Conservation (phyloP, 2,888 invertebrate species). For the Xestoiulus laeticollis region DNA sequence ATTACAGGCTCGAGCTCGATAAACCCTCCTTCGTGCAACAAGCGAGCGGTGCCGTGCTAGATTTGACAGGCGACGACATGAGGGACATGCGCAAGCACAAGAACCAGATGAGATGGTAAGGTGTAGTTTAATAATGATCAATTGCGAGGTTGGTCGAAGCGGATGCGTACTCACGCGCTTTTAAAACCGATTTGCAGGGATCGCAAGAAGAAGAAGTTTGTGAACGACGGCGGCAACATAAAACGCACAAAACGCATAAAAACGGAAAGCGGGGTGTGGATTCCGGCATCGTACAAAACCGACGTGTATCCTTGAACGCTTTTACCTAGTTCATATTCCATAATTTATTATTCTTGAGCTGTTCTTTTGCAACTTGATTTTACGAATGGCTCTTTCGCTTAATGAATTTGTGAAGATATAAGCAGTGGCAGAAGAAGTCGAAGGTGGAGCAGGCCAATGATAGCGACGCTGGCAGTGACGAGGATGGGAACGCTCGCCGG, state of each 20-base stretch:
- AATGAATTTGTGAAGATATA: slow-evolving; percentile 53
- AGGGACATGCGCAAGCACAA: slow-evolving; percentile 71
- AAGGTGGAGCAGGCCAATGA: slow-evolving; percentile 73
- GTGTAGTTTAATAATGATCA: too few species aligned
- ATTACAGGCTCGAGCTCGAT: slow-evolving; percentile 73
- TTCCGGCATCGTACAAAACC: slow-evolving; percentile 92
- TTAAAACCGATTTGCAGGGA: slow-evolving; percentile 74
- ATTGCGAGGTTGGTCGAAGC: too few species aligned
- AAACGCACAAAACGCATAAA: slow-evolving; percentile 80
- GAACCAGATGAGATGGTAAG: slow-evolving; percentile 71
- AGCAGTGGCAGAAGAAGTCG: slow-evolving; percentile 58
- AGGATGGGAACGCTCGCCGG: slow-evolving; percentile 61
- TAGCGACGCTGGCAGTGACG: slow-evolving; percentile 83
- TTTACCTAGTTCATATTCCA: neutral
- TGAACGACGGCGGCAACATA: slow-evolving; percentile 67
- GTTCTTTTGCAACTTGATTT: neutral
- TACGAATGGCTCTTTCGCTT: neutral
- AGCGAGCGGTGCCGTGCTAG: slow-evolving; percentile 81
- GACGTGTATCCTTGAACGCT: slow-evolving; percentile 69
- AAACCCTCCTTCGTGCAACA: slow-evolving; percentile 79
- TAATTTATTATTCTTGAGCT: neutral
- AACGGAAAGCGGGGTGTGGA: slow-evolving; percentile 95
- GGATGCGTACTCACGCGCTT: too few species aligned
- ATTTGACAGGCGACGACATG: slow-evolving; percentile 83
- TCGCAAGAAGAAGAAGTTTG: slow-evolving; percentile 94